Conservation (phyloP, 2,113 vertebrate species). For the Dicrurus megarhynchus region DNA sequence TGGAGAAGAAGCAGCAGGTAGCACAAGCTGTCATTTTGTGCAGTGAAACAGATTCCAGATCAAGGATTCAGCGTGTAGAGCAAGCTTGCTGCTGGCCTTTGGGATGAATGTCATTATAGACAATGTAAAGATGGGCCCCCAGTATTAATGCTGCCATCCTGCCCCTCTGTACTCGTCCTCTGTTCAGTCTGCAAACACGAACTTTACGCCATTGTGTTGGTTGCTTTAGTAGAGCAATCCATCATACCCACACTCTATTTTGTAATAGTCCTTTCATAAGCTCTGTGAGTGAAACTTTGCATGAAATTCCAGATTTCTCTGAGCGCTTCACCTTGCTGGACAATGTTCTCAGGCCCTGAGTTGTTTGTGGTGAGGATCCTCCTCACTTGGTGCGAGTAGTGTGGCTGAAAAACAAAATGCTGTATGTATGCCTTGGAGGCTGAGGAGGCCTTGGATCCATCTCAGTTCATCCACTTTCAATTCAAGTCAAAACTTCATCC, state of each 20-base stretch:
- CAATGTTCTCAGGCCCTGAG: not conserved
- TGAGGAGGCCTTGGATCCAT: not conserved
- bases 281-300: not conserved
- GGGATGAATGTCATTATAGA: not conserved
- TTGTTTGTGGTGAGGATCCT: not conserved
- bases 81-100: not conserved
- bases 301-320: not conserved
- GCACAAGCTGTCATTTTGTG: not conserved
- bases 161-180: not conserved
- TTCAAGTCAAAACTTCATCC: not conserved
- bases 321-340: not conserved
- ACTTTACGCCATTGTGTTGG: not conserved
- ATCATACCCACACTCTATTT: accelerated
- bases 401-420: not conserved
- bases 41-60: not conserved
- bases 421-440: accelerated
- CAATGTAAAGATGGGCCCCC: not conserved
- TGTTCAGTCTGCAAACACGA: not conserved
- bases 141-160: not conserved
- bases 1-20: not conserved
- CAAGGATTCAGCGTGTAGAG: not conserved
- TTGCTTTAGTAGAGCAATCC: not conserved
- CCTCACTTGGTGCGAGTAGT: not conserved
- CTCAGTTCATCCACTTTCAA: not conserved
- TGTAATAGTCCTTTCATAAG: not conserved